phyloP scores from a whole-genome alignment of 2,797 vertebrate species.

The Oryzias dopingdopingensis region DNA sequence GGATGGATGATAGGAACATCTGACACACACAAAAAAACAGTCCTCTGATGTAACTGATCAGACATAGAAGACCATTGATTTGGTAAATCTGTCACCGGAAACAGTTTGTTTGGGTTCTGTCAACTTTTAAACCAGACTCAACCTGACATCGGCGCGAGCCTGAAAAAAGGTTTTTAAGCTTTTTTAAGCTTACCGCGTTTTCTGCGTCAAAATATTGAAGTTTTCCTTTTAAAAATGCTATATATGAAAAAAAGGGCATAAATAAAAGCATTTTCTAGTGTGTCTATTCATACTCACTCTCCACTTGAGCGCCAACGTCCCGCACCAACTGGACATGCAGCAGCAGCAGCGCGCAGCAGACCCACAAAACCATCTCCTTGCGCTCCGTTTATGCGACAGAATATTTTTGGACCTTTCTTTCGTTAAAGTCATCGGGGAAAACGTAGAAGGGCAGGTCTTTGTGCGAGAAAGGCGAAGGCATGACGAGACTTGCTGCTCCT shows the following conservation, averaged over 20 bases:
- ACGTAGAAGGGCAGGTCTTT: conserved; percentile 5
- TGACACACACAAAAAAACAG: too few relatives aligned
- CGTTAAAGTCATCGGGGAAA: neutral
- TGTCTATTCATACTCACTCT: conserved; percentile 63
- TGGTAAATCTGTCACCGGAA: too few relatives aligned
- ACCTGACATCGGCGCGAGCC: too few relatives aligned
- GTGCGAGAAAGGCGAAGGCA: conserved; percentile 15
- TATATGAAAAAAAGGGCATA: neutral
- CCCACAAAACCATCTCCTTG: conserved; percentile 50
- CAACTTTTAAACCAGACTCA: too few relatives aligned
- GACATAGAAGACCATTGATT: too few relatives aligned
- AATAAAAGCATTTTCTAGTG: neutral
- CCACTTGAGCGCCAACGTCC: conserved; percentile 55
- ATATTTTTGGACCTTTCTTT: neutral
- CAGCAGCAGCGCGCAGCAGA: conserved; percentile 17
- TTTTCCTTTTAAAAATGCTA: neutral
- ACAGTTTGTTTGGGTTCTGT: too few relatives aligned
- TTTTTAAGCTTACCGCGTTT: too few relatives aligned
- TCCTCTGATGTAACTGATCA: too few relatives aligned
- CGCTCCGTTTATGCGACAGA: neutral
- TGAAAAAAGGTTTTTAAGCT: too few relatives aligned
- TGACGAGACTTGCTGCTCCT: conserved; percentile 1
- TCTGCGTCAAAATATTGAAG: too few relatives aligned
- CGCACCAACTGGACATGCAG: neutral
- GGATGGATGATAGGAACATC: too few relatives aligned